Evolutionary conservation across 1,140 invertebrate species (phyloP).

Genomic region (Zaprionus africanus): DNA sequence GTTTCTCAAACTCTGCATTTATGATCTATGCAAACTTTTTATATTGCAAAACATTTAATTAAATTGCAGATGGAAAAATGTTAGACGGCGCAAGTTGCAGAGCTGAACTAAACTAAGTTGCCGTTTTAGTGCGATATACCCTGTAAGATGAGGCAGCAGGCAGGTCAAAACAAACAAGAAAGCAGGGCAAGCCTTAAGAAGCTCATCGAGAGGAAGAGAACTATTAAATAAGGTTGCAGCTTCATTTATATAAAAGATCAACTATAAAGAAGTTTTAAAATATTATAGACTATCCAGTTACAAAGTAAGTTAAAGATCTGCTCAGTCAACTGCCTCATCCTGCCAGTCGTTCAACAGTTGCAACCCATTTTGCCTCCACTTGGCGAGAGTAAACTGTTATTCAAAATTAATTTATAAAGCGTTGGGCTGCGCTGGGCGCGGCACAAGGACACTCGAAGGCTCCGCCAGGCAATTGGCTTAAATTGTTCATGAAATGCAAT

Average conservation of each 20-base stretch:
- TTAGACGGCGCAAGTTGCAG: not conserved
- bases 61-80: not conserved
- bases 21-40: not conserved
- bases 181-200: not conserved
- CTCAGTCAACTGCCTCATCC: not conserved
- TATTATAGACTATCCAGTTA: not conserved
- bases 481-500: conserved; percentile 83
- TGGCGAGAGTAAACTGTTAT: conserved; percentile 66
- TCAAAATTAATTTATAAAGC: conserved; percentile 76
- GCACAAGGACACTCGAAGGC: conserved; percentile 52
- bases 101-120: not conserved
- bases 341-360: not conserved
- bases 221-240: too few relatives aligned
- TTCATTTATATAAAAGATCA: too few relatives aligned
- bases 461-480: conserved; percentile 69
- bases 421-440: conserved; percentile 6
- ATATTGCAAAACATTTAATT: conserved; percentile 9
- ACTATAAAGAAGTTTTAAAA: too few relatives aligned
- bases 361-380: conserved; percentile 19
- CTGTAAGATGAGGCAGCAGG: not conserved
- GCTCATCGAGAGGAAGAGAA: too few relatives aligned
- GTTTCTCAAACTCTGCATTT: not conserved
- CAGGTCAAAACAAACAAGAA: not conserved
- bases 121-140: not conserved
- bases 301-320: not conserved